Evolutionary conservation across 1,140 invertebrate genomes (phyloP).

Genomic region (Trypoxylus dichotomus): DNA sequence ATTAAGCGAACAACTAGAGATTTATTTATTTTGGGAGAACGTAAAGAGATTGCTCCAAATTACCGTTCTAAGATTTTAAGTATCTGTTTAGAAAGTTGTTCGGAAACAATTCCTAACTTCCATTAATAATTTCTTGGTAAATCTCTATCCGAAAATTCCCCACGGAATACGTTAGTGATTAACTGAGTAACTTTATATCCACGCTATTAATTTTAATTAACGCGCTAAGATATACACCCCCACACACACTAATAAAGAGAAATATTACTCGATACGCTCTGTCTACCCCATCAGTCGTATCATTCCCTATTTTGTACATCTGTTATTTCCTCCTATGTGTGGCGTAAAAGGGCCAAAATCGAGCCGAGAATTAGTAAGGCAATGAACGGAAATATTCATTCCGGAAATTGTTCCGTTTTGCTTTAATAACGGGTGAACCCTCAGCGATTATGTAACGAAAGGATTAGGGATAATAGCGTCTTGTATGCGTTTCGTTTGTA

Average conservation of each 20-base stretch:
- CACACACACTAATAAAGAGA: slow-evolving; percentile 11
- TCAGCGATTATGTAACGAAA: neutral
- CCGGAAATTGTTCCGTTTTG: slow-evolving; percentile 12
- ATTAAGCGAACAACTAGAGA: too few relatives aligned
- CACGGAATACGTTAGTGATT: neutral
- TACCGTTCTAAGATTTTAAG: neutral
- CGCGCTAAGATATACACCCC: slow-evolving; percentile 9
- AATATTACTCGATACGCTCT: neutral
- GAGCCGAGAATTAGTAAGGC: neutral
- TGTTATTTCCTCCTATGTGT: neutral
- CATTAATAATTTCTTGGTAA: neutral
- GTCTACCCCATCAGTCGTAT: neutral
- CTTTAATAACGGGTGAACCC: neutral
- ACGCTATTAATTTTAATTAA: slow-evolving; percentile 15
- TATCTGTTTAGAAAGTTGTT: neutral
- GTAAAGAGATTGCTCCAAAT: too few relatives aligned
- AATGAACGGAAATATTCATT: slow-evolving; percentile 3
- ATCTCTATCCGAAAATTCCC: slow-evolving; percentile 21
- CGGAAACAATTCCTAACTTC: neutral
- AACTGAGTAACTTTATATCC: slow-evolving; percentile 9
- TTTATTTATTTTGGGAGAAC: too few relatives aligned
- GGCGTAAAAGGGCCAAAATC: neutral
- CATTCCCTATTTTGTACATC: neutral
- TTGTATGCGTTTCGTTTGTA: neutral
- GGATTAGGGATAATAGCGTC: neutral